These are phyloP conservation scores for Noctua pronuba DNA, from an alignment of 2,888 invertebrate genomes.

Conservation along the genomic window DNA sequence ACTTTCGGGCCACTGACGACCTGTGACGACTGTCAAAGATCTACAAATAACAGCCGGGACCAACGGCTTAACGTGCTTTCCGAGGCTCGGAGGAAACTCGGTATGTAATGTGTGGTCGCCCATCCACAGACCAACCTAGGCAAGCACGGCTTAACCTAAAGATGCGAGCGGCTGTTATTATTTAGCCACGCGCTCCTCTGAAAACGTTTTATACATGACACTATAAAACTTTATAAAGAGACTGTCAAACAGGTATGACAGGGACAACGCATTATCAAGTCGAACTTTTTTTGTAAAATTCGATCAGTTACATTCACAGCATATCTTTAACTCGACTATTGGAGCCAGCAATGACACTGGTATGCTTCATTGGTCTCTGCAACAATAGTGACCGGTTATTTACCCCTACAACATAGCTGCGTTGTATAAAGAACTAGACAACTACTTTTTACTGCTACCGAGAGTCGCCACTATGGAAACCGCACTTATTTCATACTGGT, in stretches of 20 bases:
- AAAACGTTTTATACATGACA: neutral
- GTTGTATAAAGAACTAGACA: slow-evolving; percentile 26
- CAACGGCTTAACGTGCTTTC: too few relatives aligned
- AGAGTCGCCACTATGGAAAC: slow-evolving; percentile 45
- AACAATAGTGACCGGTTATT: slow-evolving; percentile 36
- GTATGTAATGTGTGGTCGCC: too few relatives aligned
- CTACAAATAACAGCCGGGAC: too few relatives aligned
- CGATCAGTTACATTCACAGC: neutral
- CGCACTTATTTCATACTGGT: slow-evolving; percentile 33
- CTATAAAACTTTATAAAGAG: neutral
- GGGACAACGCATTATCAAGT: neutral
- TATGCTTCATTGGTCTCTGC: slow-evolving; percentile 9
- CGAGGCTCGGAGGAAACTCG: too few relatives aligned
- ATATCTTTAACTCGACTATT: neutral
- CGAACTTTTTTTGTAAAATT: neutral
- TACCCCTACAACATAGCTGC: neutral
- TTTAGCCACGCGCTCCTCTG: too few relatives aligned
- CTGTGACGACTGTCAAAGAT: too few relatives aligned
- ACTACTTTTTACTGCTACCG: slow-evolving; percentile 49
- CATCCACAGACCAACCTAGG: too few relatives aligned
- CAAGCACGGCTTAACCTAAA: too few relatives aligned
- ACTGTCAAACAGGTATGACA: neutral
- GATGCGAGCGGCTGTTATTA: too few relatives aligned
- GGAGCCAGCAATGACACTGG: neutral
- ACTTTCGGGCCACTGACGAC: too few relatives aligned